Percentiles rank a stretch among this genome's conserved stretches.
Evolutionary conservation across 2,888 invertebrate species (phyloP).

Genomic region (Polyploca ridens): DNA sequence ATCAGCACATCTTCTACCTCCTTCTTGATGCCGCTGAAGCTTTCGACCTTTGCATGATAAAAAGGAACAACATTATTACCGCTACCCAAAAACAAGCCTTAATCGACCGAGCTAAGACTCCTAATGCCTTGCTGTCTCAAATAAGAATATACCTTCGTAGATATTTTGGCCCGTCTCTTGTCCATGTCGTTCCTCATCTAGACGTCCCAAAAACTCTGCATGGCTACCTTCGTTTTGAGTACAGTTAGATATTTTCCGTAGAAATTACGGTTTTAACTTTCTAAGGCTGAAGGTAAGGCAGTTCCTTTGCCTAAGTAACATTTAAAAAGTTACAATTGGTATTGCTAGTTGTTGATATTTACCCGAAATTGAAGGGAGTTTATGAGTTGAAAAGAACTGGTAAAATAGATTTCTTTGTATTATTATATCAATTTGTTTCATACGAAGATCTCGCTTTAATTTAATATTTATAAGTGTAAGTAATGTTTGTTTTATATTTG

Average conservation of each 20-base stretch:
- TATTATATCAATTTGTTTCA: not conserved
- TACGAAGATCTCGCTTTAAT: not conserved
- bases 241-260: conserved; percentile 64
- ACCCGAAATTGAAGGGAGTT: conserved; percentile 28
- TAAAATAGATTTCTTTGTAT: not conserved
- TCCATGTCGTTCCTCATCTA: conserved; percentile 82
- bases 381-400: conserved; percentile 10
- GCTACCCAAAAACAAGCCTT: conserved; percentile 87
- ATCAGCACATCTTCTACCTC: conserved; percentile 85
- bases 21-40: conserved; percentile 90
- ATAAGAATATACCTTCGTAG: conserved; percentile 85
- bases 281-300: conserved; percentile 37
- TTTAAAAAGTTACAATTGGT: conserved; percentile 23
- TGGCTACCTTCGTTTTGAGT: conserved; percentile 89
- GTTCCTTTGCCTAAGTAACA: conserved; percentile 29
- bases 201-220: conserved; percentile 87
- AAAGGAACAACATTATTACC: conserved; percentile 87
- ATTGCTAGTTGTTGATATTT: conserved; percentile 36
- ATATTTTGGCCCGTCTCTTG: conserved; percentile 83
- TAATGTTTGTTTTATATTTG: not conserved
- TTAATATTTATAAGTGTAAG: not conserved
- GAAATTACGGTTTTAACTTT: conserved; percentile 35
- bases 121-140: conserved; percentile 87
- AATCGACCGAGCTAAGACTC: conserved; percentile 87
- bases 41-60: conserved; percentile 92